phyloP scores from a whole-genome alignment of 2,888 invertebrate genomes.

The Drepanosiphum platanoidis region DNA sequence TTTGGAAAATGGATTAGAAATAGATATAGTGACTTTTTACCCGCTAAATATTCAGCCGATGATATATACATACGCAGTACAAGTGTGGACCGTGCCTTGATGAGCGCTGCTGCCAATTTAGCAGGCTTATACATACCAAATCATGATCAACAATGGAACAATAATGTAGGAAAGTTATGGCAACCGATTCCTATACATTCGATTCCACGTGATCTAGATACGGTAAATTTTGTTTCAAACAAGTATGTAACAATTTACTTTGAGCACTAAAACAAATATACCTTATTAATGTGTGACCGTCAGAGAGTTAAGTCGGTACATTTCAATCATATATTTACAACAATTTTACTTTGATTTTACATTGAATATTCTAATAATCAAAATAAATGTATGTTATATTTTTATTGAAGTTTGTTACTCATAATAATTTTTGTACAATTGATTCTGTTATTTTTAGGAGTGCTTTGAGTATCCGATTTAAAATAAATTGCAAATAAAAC shows the following conservation, averaged over 20 bases:
- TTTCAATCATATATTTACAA: too few relatives aligned
- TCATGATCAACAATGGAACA: slow-evolving; percentile 71
- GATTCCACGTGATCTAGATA: slow-evolving; percentile 64
- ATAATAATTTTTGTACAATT: too few relatives aligned
- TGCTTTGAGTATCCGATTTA: too few relatives aligned
- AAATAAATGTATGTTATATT: too few relatives aligned
- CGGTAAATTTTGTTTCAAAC: slow-evolving; percentile 22
- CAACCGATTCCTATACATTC: slow-evolving; percentile 81
- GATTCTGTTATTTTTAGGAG: too few relatives aligned
- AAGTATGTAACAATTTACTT: background rate
- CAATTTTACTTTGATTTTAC: too few relatives aligned
- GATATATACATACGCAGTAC: slow-evolving; percentile 77
- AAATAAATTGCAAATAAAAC: too few relatives aligned
- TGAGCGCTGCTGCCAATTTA: slow-evolving; percentile 76
- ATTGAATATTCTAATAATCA: too few relatives aligned
- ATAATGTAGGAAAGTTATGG: slow-evolving; percentile 65
- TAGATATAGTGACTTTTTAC: slow-evolving; percentile 74
- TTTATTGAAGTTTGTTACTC: too few relatives aligned
- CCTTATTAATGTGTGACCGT: too few relatives aligned
- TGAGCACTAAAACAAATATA: background rate
- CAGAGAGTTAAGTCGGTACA: too few relatives aligned
- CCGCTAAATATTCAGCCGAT: slow-evolving; percentile 71
- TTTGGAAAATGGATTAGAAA: slow-evolving; percentile 75
- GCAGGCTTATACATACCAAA: slow-evolving; percentile 79
- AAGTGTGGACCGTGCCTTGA: slow-evolving; percentile 78